Evolutionary conservation across 2,888 invertebrate species (phyloP).

Genomic region (Aphodius granarius): DNA sequence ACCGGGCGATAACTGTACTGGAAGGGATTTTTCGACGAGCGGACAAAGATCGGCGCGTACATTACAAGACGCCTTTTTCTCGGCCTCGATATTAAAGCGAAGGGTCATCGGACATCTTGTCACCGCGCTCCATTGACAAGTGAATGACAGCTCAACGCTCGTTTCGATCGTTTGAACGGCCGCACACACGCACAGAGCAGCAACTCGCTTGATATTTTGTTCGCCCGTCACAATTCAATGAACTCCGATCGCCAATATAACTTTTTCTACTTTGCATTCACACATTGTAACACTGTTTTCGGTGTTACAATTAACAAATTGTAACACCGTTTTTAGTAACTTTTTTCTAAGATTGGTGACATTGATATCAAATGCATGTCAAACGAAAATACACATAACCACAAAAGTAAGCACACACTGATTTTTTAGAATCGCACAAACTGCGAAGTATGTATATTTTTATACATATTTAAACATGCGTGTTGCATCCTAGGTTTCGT

Average conservation of each 20-base stretch:
- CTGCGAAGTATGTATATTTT: too few relatives aligned
- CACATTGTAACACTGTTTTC: too few relatives aligned
- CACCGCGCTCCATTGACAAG: constrained; percentile 43
- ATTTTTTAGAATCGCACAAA: too few relatives aligned
- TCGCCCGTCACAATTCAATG: not conserved
- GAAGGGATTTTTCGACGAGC: not conserved
- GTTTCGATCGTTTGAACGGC: not conserved
- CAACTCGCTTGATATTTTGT: not conserved
- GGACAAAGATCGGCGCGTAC: not conserved
- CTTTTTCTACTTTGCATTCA: too few relatives aligned
- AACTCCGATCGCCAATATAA: not conserved
- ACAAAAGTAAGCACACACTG: too few relatives aligned
- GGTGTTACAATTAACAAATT: too few relatives aligned
- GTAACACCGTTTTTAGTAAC: too few relatives aligned
- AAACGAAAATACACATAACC: too few relatives aligned
- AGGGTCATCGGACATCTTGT: constrained; percentile 45
- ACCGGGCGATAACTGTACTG: not conserved
- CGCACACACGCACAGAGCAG: not conserved
- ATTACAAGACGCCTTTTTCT: constrained; percentile 22
- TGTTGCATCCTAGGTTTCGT: too few relatives aligned
- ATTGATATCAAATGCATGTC: too few relatives aligned
- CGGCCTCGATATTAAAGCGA: constrained; percentile 39
- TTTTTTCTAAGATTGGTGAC: too few relatives aligned
- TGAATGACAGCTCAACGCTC: constrained; percentile 42
- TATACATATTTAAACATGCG: too few relatives aligned